Conservation (phyloP, 92 coral and sea anemone species). For the Micromussa lordhowensis region DNA sequence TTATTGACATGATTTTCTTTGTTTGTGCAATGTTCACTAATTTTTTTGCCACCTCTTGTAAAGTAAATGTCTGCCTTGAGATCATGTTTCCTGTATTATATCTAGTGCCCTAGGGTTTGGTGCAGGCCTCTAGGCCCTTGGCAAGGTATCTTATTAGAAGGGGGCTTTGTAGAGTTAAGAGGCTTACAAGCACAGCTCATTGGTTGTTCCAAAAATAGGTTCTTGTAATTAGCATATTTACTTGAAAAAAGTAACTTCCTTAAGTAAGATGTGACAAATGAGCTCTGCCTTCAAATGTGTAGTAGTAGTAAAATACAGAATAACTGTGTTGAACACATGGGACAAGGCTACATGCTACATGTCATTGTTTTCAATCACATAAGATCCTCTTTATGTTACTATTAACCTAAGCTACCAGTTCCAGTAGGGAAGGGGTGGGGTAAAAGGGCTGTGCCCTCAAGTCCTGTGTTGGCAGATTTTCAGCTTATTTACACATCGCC, state of each 20-base stretch:
- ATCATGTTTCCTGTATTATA: too few relatives aligned
- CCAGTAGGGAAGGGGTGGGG: conserved; percentile 25
- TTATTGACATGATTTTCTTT: too few relatives aligned
- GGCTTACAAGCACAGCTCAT: conserved; percentile 6
- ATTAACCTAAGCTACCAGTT: conserved; percentile 19
- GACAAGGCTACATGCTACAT: conserved; percentile 1
- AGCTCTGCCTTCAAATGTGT: conserved; percentile 1
- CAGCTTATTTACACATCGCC: conserved; percentile 3
- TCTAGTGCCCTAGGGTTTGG: conserved; percentile 11
- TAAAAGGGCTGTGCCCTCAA: conserved; percentile 6
- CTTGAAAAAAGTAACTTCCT: conserved; percentile 15
- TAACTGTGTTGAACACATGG: conserved; percentile 7
- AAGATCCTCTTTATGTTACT: conserved; percentile 9
- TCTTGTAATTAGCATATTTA: conserved; percentile 7
- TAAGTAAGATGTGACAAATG: conserved; percentile 12
- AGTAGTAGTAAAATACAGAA: not conserved
- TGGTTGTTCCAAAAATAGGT: not conserved
- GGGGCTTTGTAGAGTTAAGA: conserved; percentile 11
- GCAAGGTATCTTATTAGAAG: conserved; percentile 9
- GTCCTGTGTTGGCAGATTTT: conserved; percentile 18
- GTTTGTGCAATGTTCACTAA: too few relatives aligned
- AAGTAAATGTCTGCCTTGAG: too few relatives aligned
- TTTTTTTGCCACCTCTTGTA: conserved; percentile 60
- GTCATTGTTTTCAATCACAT: conserved; percentile 18
- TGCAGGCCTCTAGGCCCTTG: conserved; percentile 6